These are phyloP conservation scores for Falco peregrinus DNA, from an alignment of 2,797 vertebrate genomes.

Conservation along the genomic window DNA sequence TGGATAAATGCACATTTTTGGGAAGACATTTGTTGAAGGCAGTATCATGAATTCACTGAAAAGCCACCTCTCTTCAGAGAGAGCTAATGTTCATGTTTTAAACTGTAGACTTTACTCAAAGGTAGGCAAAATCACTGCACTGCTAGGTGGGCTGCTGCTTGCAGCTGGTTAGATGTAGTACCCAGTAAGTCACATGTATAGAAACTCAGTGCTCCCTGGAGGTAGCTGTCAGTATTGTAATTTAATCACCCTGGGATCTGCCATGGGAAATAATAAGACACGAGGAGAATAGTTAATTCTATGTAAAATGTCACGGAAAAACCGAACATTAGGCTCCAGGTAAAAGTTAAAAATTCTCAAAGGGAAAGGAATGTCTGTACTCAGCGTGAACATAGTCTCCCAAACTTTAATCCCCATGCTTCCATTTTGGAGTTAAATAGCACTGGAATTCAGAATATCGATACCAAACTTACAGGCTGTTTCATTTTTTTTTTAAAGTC, in stretches of 20 bases:
- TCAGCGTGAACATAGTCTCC: background rate
- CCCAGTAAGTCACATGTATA: background rate
- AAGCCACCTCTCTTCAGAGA: background rate
- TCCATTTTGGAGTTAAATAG: background rate
- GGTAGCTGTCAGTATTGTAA: background rate
- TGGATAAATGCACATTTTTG: background rate
- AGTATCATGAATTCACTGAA: background rate
- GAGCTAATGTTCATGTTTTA: background rate
- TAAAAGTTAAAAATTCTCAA: background rate
- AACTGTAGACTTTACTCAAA: background rate
- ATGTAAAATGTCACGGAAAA: constrained; percentile 19
- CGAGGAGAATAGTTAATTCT: constrained; percentile 18
- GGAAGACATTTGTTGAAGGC: background rate
- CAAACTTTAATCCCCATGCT: background rate
- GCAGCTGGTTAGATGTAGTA: background rate
- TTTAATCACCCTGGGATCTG: constrained; percentile 16
- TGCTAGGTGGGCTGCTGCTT: background rate
- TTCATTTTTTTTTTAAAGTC: background rate
- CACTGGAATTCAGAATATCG: background rate
- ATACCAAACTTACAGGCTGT: background rate
- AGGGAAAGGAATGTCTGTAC: background rate
- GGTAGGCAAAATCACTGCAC: background rate
- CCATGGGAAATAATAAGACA: background rate
- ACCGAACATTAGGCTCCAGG: background rate
- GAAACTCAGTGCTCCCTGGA: background rate